Evolutionary conservation across 2,797 vertebrate species (phyloP).

Genomic region (Hydrophis major): DNA sequence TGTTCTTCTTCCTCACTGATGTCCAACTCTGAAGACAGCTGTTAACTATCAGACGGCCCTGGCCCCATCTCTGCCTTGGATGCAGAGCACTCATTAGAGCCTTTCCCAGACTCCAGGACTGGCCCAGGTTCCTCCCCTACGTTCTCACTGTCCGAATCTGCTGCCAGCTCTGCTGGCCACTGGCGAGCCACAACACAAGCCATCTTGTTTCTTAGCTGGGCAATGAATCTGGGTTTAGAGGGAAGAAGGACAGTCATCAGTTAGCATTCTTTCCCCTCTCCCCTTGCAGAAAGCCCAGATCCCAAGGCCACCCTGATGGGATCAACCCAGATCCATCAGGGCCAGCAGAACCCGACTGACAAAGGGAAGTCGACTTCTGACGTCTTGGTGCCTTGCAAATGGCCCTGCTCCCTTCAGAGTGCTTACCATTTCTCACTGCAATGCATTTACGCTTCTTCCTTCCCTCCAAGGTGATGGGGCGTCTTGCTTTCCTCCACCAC

Average conservation of each 20-base stretch:
- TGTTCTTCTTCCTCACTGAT: too few species aligned
- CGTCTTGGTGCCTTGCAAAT: not conserved
- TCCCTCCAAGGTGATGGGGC: not conserved
- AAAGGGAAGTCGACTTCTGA: not conserved
- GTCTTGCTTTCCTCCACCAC: not conserved
- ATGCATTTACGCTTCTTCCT: not conserved
- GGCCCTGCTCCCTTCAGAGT: not conserved
- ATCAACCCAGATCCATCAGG: not conserved
- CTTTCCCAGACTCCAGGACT: too few species aligned
- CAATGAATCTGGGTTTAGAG: not conserved
- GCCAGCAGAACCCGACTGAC: not conserved
- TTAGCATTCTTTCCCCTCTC: not conserved
- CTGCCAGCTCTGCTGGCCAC: too few species aligned
- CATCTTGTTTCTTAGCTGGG: conserved; percentile 1
- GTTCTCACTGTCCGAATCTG: too few species aligned
- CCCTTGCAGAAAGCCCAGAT: not conserved
- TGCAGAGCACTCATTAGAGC: too few species aligned
- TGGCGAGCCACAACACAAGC: too few species aligned
- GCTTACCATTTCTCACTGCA: not conserved
- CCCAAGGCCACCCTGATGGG: not conserved
- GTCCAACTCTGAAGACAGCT: too few species aligned
- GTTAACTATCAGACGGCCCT: too few species aligned
- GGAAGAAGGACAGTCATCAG: not conserved
- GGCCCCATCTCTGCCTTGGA: too few species aligned
- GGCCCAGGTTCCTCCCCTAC: too few species aligned